Evolutionary conservation across 1,140 invertebrate species (phyloP).

Genomic region (Sminthurides bifidus): DNA sequence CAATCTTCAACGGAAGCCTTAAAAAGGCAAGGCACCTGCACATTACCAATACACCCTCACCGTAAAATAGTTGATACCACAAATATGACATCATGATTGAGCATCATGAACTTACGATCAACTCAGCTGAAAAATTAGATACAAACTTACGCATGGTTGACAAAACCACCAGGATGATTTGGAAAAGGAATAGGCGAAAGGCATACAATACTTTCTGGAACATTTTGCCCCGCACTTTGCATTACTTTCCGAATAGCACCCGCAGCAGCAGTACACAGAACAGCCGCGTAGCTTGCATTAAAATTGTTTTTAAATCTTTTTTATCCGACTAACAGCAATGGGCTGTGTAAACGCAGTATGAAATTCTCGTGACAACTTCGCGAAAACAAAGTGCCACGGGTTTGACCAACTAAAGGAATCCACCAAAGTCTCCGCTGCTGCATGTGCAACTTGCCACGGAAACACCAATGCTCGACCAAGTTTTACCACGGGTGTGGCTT

Average conservation of each 20-base stretch:
- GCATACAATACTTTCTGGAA: background rate
- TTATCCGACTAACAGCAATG: background rate
- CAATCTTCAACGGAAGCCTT: too few species aligned
- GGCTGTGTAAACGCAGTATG: background rate
- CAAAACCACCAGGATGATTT: background rate
- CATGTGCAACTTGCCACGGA: background rate
- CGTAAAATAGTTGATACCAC: too few species aligned
- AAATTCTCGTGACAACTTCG: background rate
- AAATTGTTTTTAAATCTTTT: background rate
- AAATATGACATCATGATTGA: too few species aligned
- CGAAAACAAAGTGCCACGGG: background rate
- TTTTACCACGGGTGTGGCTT: background rate
- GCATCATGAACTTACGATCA: too few species aligned
- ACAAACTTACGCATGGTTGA: slow-evolving; percentile 1
- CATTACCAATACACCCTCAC: too few species aligned
- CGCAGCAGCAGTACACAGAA: background rate
- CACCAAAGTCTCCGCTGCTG: background rate
- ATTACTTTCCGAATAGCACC: background rate
- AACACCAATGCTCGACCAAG: background rate
- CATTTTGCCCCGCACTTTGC: background rate
- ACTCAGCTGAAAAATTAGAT: too few species aligned
- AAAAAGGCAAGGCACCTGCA: too few species aligned
- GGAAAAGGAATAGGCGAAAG: background rate
- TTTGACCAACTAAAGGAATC: background rate
- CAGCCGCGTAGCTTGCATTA: background rate